Evolutionary conservation across 2,797 vertebrate genomes (phyloP).

Genomic region (Leptatherina wallacei): DNA sequence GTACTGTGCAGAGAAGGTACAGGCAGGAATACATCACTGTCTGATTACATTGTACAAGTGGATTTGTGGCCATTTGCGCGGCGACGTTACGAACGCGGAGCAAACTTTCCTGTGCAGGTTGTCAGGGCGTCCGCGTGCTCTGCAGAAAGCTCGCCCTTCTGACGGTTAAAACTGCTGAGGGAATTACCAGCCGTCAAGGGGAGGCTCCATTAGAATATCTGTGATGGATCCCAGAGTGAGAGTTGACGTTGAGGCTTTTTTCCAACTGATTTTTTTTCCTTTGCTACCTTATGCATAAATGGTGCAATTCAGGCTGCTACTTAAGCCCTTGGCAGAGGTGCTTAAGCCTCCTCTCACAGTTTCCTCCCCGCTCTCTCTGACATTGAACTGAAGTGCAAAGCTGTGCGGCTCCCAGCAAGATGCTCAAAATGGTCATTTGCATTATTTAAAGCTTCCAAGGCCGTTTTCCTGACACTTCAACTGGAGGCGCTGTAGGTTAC

Average conservation of each 20-base stretch:
- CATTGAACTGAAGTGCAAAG: constrained; percentile 71
- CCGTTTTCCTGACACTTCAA: constrained; percentile 18
- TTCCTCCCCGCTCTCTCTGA: constrained; percentile 60
- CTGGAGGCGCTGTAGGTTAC: constrained; percentile 10
- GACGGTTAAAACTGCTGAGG: constrained; percentile 53
- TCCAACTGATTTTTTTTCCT: constrained; percentile 39
- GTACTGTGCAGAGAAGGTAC: constrained; percentile 23
- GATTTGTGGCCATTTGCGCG: constrained; percentile 69
- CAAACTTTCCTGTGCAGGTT: constrained; percentile 52
- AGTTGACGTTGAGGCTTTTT: constrained; percentile 51
- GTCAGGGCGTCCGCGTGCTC: constrained; percentile 62
- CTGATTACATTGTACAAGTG: constrained; percentile 69
- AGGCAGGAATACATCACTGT: constrained; percentile 51
- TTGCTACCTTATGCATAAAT: constrained; percentile 66
- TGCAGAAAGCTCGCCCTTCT: constrained; percentile 49
- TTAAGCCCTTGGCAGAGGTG: constrained; percentile 66
- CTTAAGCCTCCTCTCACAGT: constrained; percentile 65
- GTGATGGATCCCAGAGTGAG: constrained; percentile 69
- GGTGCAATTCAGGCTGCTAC: constrained; percentile 67
- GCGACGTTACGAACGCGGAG: constrained; percentile 56
- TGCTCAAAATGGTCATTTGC: constrained; percentile 50
- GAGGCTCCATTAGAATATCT: constrained; percentile 66
- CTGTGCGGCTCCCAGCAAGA: constrained; percentile 41
- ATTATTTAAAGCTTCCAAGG: constrained; percentile 50
- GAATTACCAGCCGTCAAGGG: constrained; percentile 68